These are phyloP conservation scores for Mycogona germanica DNA, from an alignment of 2,888 invertebrate species.

Conservation along the genomic window DNA sequence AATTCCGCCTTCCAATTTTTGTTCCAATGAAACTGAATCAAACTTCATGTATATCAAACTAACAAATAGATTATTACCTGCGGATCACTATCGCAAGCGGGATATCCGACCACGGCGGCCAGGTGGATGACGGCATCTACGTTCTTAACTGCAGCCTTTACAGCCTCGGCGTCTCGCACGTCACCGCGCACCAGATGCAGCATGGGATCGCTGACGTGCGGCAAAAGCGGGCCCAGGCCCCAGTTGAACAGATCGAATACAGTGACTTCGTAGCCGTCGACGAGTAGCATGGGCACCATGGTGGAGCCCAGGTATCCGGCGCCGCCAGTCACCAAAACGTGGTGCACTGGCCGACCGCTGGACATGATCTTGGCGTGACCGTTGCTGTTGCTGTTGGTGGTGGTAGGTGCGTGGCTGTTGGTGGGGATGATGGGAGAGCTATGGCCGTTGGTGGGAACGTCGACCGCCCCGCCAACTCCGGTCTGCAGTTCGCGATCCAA, in stretches of 20 bases:
- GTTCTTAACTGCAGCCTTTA: conserved; percentile 28
- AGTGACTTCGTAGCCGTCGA: conserved; percentile 32
- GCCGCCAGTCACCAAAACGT: conserved; percentile 30
- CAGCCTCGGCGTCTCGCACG: conserved; percentile 27
- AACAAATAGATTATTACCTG: too few relatives aligned
- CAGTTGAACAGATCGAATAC: conserved; percentile 32
- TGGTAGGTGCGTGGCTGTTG: background rate
- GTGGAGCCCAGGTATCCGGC: conserved; percentile 35
- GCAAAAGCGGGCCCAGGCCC: conserved; percentile 30
- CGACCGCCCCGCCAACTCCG: too few relatives aligned
- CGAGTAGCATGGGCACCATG: conserved; percentile 31
- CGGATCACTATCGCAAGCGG: conserved; percentile 33
- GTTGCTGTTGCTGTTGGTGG: conserved; percentile 4
- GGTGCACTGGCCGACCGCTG: conserved; percentile 9
- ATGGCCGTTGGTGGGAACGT: too few relatives aligned
- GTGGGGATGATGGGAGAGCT: background rate
- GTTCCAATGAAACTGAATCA: too few relatives aligned
- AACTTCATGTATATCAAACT: too few relatives aligned
- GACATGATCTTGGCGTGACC: background rate
- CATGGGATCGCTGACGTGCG: conserved; percentile 23
- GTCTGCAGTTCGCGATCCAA: too few relatives aligned
- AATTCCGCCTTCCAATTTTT: too few relatives aligned
- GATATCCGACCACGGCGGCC: conserved; percentile 35
- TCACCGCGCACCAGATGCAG: conserved; percentile 28
- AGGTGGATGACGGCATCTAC: conserved; percentile 31